Evolutionary conservation across 2,888 invertebrate species (phyloP).

Genomic region (Drosophila neoperkinsi): DNA sequence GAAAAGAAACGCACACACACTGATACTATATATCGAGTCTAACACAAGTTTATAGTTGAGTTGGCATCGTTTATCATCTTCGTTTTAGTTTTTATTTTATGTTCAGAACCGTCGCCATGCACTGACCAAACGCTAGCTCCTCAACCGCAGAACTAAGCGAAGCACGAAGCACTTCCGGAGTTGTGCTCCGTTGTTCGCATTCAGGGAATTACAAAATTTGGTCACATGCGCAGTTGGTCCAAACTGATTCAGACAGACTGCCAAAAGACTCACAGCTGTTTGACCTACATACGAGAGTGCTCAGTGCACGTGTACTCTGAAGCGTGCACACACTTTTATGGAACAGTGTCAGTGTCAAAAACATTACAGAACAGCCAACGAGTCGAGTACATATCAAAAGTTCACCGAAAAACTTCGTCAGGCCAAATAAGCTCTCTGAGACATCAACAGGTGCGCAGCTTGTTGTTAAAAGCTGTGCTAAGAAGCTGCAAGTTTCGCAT

Average conservation of each 20-base stretch:
- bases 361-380: neutral
- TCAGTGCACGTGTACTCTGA: conserved; percentile 57
- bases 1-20: conserved; percentile 12
- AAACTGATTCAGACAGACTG: conserved; percentile 12
- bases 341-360: conserved; percentile 1
- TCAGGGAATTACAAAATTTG: conserved; percentile 30
- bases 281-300: conserved; percentile 61
- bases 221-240: conserved; percentile 71
- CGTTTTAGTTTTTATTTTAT: conserved; percentile 6
- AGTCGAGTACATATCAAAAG: neutral
- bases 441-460: conserved; percentile 56
- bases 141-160: conserved; percentile 74
- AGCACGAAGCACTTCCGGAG: conserved; percentile 61
- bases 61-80: conserved; percentile 23
- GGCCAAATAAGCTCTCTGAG: conserved; percentile 23
- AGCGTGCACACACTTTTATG: conserved; percentile 20
- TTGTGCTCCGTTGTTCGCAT: conserved; percentile 37
- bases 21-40: conserved; percentile 2
- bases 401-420: conserved; percentile 4
- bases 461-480: conserved; percentile 33
- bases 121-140: conserved; percentile 76
- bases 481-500: conserved; percentile 5
- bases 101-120: conserved; percentile 38
- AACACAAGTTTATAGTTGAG: conserved; percentile 2
- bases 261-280: conserved; percentile 69